Percentiles rank a stretch among this genome's conserved stretches.
Evolutionary conservation across 2,113 vertebrate genomes (phyloP).

Genomic region (Acanthochromis polyacanthus): DNA sequence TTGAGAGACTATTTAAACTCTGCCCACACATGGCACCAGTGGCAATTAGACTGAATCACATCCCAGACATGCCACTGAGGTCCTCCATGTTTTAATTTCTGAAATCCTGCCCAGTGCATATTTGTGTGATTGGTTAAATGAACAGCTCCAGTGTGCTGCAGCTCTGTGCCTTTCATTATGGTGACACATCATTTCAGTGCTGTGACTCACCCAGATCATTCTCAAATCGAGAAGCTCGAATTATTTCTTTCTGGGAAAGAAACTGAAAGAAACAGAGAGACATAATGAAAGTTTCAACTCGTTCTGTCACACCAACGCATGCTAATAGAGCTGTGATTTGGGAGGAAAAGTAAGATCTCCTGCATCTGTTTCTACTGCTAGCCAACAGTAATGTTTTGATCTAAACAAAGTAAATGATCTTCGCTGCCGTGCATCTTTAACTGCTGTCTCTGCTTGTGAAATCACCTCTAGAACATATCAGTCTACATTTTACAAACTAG

Average conservation of each 20-base stretch:
- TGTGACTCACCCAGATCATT: conserved; percentile 69
- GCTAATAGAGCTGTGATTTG: conserved; percentile 48
- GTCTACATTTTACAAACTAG: conserved; percentile 22
- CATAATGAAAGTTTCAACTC: conserved; percentile 25
- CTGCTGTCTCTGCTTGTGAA: conserved; percentile 38
- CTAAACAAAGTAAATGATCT: conserved; percentile 48
- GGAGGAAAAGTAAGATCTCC: conserved; percentile 21
- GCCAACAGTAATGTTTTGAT: conserved; percentile 47
- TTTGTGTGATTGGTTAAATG: conserved; percentile 69
- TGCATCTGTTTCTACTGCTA: conserved; percentile 18
- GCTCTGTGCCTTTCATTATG: conserved; percentile 69
- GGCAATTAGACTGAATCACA: conserved; percentile 54
- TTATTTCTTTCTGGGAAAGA: conserved; percentile 53
- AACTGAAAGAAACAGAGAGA: conserved; percentile 14
- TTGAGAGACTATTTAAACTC: conserved; percentile 30
- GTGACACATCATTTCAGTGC: conserved; percentile 64
- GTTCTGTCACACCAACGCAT: conserved; percentile 12
- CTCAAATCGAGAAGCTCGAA: conserved; percentile 36
- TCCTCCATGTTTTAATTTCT: conserved; percentile 58
- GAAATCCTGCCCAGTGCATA: conserved; percentile 63
- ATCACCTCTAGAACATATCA: conserved; percentile 8
- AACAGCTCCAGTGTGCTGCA: conserved; percentile 49
- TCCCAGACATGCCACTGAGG: conserved; percentile 55
- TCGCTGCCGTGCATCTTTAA: conserved; percentile 40
- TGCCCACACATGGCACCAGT: conserved; percentile 55